Conservation (phyloP, 2,113 vertebrate genomes). For the Scomber colias region DNA sequence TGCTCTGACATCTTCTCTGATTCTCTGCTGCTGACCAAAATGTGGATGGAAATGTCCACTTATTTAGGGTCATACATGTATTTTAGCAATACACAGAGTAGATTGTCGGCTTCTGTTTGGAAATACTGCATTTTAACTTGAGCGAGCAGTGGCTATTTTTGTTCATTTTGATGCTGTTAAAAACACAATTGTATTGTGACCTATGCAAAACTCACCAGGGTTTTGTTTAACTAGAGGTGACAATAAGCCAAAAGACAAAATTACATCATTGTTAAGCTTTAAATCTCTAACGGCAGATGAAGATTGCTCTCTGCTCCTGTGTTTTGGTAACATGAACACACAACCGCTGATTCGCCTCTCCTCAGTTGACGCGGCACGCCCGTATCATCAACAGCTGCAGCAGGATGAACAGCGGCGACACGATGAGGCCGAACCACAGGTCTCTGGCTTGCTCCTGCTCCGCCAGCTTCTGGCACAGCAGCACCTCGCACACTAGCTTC, state of each 20-base stretch:
- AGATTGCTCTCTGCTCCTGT: slow-evolving; percentile 21
- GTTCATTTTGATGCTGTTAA: neutral
- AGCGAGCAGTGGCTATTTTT: neutral
- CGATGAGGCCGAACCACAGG: slow-evolving; percentile 95
- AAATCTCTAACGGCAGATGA: slow-evolving; percentile 53
- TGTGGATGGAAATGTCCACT: neutral
- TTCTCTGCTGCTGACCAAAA: neutral
- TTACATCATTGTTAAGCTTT: slow-evolving; percentile 15
- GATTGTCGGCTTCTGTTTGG: neutral
- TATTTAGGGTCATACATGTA: neutral
- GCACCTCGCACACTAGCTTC: slow-evolving; percentile 98
- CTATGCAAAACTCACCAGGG: neutral
- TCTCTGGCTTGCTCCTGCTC: slow-evolving; percentile 89
- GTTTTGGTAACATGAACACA: neutral
- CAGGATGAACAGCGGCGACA: slow-evolving; percentile 95
- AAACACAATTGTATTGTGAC: slow-evolving; percentile 6
- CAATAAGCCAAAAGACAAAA: slow-evolving; percentile 31
- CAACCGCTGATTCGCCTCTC: neutral
- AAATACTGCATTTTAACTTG: slow-evolving; percentile 15
- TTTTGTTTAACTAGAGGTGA: neutral
- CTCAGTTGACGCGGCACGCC: slow-evolving; percentile 95
- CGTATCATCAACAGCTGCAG: slow-evolving; percentile 98
- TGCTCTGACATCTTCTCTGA: neutral
- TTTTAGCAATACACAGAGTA: slow-evolving; percentile 5
- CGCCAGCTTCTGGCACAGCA: slow-evolving; percentile 96